Evolutionary conservation across 2,113 vertebrate species (phyloP).

Genomic region (Panthera uncia): DNA sequence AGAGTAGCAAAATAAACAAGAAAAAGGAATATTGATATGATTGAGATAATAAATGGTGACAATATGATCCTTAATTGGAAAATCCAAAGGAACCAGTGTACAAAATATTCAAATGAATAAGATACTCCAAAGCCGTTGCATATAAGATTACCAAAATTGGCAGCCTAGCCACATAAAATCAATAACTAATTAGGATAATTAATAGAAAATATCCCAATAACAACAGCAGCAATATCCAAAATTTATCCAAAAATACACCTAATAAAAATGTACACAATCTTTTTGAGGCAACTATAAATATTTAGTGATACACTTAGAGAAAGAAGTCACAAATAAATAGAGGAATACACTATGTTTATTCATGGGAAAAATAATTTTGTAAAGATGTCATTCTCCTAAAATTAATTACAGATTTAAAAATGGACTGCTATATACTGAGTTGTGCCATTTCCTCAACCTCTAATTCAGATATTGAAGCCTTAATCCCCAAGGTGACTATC

Average conservation of each 20-base stretch:
- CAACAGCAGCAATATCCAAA: constrained; percentile 4
- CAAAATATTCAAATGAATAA: constrained; percentile 5
- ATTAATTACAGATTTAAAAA: constrained; percentile 38
- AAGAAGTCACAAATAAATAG: constrained; percentile 6
- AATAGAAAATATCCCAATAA: constrained; percentile 36
- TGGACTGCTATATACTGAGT: background rate
- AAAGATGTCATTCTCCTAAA: background rate
- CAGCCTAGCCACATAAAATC: background rate
- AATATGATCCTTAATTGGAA: constrained; percentile 50
- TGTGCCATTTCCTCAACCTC: background rate
- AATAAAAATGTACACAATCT: background rate
- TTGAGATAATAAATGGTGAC: background rate
- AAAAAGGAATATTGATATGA: background rate
- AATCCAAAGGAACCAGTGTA: background rate
- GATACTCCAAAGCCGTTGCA: background rate
- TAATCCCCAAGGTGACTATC: background rate
- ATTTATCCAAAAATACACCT: background rate
- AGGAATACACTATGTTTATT: constrained; percentile 11
- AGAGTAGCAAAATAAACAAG: constrained; percentile 6
- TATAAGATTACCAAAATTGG: background rate
- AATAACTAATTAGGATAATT: constrained; percentile 12
- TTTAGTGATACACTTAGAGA: background rate
- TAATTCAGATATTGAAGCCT: background rate
- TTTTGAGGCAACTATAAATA: constrained; percentile 51
- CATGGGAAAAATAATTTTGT: background rate